Percentiles rank a stretch among this genome's conserved stretches.
These are phyloP conservation scores for Megaleporinus macrocephalus DNA, from an alignment of 2,113 vertebrate genomes.

Conservation along the genomic window DNA sequence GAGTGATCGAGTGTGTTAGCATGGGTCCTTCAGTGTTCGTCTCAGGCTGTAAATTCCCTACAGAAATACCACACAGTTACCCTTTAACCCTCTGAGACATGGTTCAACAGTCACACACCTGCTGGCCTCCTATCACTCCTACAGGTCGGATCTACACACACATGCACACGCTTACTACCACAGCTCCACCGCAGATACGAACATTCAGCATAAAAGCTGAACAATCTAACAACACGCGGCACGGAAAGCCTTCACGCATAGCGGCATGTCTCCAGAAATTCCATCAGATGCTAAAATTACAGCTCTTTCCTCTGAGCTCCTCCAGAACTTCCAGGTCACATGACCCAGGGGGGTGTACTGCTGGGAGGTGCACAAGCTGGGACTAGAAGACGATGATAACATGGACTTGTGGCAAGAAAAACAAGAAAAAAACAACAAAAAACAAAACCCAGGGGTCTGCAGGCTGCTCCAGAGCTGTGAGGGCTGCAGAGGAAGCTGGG, in stretches of 20 bases:
- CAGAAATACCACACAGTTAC: constrained; percentile 76
- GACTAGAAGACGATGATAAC: constrained; percentile 71
- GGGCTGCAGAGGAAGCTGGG: constrained; percentile 66
- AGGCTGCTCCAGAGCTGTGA: constrained; percentile 53
- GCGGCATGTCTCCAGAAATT: constrained; percentile 29
- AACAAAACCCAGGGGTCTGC: constrained; percentile 52
- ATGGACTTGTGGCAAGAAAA: constrained; percentile 56
- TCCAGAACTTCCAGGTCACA: constrained; percentile 50
- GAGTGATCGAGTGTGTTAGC: constrained; percentile 62
- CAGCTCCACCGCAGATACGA: neutral
- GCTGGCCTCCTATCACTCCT: constrained; percentile 64
- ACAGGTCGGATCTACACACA: constrained; percentile 33
- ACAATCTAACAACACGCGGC: neutral
- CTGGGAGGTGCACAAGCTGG: constrained; percentile 63
- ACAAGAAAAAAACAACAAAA: constrained; percentile 33
- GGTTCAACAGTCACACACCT: constrained; percentile 73
- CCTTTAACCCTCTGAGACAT: constrained; percentile 73
- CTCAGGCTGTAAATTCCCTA: constrained; percentile 72
- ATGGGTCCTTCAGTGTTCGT: constrained; percentile 49
- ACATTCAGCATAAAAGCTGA: constrained; percentile 3
- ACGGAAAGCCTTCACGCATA: neutral
- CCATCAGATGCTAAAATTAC: constrained; percentile 6
- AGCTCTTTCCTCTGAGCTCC: constrained; percentile 27
- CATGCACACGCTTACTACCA: constrained; percentile 33
- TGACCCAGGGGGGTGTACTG: constrained; percentile 34